These are phyloP conservation scores for Epinotia brunnichana DNA, from an alignment of 2,888 invertebrate species.

Conservation along the genomic window DNA sequence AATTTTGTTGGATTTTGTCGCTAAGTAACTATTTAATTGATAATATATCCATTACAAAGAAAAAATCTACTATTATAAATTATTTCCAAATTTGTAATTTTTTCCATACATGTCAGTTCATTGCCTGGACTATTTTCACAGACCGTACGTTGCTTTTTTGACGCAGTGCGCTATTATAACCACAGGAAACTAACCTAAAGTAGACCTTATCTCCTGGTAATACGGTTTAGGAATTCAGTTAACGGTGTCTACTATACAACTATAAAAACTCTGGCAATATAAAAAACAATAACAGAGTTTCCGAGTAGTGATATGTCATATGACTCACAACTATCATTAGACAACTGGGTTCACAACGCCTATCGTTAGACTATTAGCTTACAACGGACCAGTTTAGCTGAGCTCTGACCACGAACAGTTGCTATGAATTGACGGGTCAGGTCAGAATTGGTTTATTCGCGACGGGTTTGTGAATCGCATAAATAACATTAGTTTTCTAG, in stretches of 20 bases:
- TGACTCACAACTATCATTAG: not conserved
- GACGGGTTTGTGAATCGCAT: not conserved
- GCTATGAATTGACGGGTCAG: not conserved
- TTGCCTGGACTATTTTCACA: too few relatives aligned
- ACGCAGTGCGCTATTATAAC: too few relatives aligned
- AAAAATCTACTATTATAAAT: too few relatives aligned
- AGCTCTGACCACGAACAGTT: not conserved
- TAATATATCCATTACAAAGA: too few relatives aligned
- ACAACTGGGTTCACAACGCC: not conserved
- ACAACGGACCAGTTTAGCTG: not conserved
- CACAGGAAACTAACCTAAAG: not conserved
- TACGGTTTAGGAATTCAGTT: not conserved
- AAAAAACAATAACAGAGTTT: constrained; percentile 1
- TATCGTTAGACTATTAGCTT: not conserved
- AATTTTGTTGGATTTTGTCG: too few relatives aligned
- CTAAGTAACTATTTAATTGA: too few relatives aligned
- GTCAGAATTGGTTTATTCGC: not conserved
- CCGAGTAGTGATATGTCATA: not conserved
- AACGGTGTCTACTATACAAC: not conserved
- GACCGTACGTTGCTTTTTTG: too few relatives aligned
- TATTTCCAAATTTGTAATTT: too few relatives aligned
- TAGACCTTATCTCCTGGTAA: not conserved
- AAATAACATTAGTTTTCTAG: not conserved
- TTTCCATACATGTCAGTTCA: too few relatives aligned
- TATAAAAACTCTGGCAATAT: not conserved